Evolutionary conservation across 2,888 invertebrate species (phyloP), one percentile per base, ranked within the genome.

Genomic region (Exocentrus adspersus): DNA sequence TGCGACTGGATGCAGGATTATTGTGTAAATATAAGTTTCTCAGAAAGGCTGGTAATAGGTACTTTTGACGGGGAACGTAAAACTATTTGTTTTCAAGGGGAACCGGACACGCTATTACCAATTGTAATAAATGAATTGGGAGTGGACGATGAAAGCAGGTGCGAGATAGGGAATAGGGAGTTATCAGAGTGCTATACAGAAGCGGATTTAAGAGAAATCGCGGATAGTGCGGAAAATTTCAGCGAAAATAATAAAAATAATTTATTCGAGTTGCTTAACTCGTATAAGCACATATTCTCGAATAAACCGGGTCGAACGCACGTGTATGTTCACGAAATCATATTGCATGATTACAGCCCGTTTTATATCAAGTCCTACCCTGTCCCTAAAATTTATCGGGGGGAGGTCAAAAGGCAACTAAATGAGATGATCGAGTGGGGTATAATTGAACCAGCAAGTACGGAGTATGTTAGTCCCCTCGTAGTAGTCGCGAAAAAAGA

Each of bases 401-500:
- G 53, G 1, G 51, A 41, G 10, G 62, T 54, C 9, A 21, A 24
- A 12, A n/a, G 20, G 19, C 59, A 66, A 24, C 53, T 68, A 9
- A 4, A 16, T 1, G 54, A 66, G 42, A 65, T 70, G 67, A 6
- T 61, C 10, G 42, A 41, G 1, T 61, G 50, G 60, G 65, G 59
- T 7, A 21, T 67, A 1, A 64, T 67, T 28, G 14, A 41, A 17
- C 42, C 21, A 14, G 41, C 24, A 7, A 7, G 28, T 9, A 61
- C 67, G 1, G 56, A 59, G 9, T 67, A 61, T 62, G 51, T 67
- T 2, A 52, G 52, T 4, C 65, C 67, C 0, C 32, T 69, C 7
- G 58, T 65, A 2, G 43, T 32, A 0, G 67, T 67, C 2, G 57
- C 45, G 6, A 73, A 72, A 42, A 65, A 65, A 46, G 65, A 65